Base-by-base conservation (phyloP, 1,140 invertebrate genomes). In the Neotoxoptera formosana region DNA sequence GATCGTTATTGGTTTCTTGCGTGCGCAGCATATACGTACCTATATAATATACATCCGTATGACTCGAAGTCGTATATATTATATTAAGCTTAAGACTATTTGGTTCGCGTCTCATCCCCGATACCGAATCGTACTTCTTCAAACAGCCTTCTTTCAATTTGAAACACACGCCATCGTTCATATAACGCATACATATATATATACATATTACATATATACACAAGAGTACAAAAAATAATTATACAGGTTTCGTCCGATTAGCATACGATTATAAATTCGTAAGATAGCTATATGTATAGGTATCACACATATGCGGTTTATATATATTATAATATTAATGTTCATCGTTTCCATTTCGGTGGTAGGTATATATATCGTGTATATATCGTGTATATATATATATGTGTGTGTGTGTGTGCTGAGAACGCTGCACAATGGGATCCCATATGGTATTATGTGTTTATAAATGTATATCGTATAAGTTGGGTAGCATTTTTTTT, bases 291-390 rank as follows among this genome's bases (percentile, higher is more conserved):
- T 17, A 76, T n/a, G 14, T 17, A 76, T n/a, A 76, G 30, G 60
- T 76, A 76, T 76, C 60, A 76, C 17, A 7, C 21, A 7, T 53
- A 76, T 30, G 60, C n/a, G 30, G 60, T 76, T 76, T 76, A 76
- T 60, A 60, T 76, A 76, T n/a, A n/a, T n/a, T n/a, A n/a, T 76
- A n/a, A 76, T 76, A 76, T 76, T 76, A 76, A 76, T 76, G 60
- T 67, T n/a, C 60, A 11, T n/a, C 60, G 30, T n/a, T 20, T 76
- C 14, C 60, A 17, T 76, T 17, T 76, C 60, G 60, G 17, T 76
- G n/a, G n/a, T 34, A 20, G 14, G 20, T 21, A 53, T 53, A 53
- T 14, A 53, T 7, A 53, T n/a, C n/a, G n/a, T 48, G 7, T 48
- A 48, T 48, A 48, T 41, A 41, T 41, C 4, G 4, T 41, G 4